These are phyloP conservation scores for Microplitis demolitor DNA, from an alignment of 1,140 invertebrate species.

Conservation along the genomic window DNA sequence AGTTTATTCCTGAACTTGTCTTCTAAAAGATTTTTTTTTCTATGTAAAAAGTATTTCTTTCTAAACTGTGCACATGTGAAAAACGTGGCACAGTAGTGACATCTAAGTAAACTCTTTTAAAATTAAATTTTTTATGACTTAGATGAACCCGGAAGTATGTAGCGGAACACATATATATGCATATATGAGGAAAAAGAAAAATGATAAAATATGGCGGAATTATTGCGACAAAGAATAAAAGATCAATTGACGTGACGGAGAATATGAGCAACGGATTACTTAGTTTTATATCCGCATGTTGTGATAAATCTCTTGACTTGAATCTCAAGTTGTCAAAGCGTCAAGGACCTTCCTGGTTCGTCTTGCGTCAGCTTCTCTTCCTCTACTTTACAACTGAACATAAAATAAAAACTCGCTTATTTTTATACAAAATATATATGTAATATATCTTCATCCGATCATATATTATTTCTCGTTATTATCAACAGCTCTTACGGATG, in stretches of 20 bases:
- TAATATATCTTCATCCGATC: constrained; percentile 1
- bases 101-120: too few species aligned
- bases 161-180: not conserved
- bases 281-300: constrained; percentile 17
- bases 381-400: not conserved
- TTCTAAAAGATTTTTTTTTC: too few species aligned
- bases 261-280: constrained; percentile 14
- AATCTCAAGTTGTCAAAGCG: constrained; percentile 16
- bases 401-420: too few species aligned
- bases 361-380: not conserved
- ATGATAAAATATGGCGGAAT: constrained; percentile 6
- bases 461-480: not conserved
- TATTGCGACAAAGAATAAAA: not conserved
- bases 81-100: too few species aligned
- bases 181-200: not conserved
- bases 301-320: constrained; percentile 27
- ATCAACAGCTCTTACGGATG: constrained; percentile 6
- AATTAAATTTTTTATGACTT: too few species aligned
- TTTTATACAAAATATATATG: not conserved
- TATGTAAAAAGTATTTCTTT: too few species aligned
- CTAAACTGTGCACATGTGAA: too few species aligned
- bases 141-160: constrained; percentile 13
- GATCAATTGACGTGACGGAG: not conserved
- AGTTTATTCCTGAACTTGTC: too few species aligned
- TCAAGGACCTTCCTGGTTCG: constrained; percentile 29